phyloP scores from a whole-genome alignment of 1,140 invertebrate species.

The Maconellicoccus hirsutus region DNA sequence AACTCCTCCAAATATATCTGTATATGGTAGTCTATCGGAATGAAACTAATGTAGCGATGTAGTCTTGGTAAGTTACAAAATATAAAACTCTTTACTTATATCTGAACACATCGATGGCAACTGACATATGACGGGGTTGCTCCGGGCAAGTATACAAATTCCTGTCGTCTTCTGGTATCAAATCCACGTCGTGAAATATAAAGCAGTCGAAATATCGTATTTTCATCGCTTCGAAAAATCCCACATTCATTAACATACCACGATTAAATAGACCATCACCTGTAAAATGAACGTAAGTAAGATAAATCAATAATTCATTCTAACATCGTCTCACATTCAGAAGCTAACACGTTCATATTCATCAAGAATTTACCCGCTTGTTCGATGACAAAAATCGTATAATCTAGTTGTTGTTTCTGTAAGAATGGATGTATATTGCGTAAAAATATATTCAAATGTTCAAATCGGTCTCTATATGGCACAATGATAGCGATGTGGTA shows the following conservation, averaged over 20 bases:
- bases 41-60: background rate
- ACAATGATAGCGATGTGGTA: constrained; percentile 79
- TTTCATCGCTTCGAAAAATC: constrained; percentile 73
- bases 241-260: constrained; percentile 91
- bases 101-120: constrained; percentile 78
- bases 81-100: constrained; percentile 66
- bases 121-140: constrained; percentile 89
- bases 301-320: background rate
- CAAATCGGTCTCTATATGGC: constrained; percentile 71
- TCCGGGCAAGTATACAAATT: constrained; percentile 84
- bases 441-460: constrained; percentile 70
- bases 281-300: constrained; percentile 31
- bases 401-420: constrained; percentile 80
- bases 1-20: constrained; percentile 59
- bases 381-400: constrained; percentile 91
- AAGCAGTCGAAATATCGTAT: constrained; percentile 73
- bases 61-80: no score
- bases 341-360: background rate
- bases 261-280: constrained; percentile 70
- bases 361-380: constrained; percentile 47
- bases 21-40: constrained; percentile 63
- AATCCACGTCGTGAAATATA: constrained; percentile 91
- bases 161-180: constrained; percentile 81
- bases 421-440: constrained; percentile 85
- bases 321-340: background rate